Evolutionary conservation across 2,797 vertebrate genomes (phyloP).

Genomic region (Micrastur ruficollis): DNA sequence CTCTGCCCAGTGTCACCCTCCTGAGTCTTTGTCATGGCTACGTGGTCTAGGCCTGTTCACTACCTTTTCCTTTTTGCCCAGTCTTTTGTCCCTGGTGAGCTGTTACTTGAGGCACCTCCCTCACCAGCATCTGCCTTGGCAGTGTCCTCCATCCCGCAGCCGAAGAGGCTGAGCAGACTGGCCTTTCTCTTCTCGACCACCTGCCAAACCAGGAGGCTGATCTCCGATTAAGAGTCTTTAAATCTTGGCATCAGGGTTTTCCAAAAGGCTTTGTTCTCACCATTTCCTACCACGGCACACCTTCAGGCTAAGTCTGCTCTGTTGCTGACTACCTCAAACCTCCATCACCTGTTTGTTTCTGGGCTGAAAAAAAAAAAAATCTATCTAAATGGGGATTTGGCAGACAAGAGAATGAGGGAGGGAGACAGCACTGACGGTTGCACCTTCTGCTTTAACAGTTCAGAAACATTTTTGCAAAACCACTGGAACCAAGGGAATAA

Average conservation of each 20-base stretch:
- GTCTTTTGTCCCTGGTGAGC: background rate
- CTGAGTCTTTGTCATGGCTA: background rate
- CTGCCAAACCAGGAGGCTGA: background rate
- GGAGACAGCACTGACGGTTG: background rate
- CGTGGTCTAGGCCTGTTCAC: background rate
- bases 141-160: background rate
- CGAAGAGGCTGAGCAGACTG: no score
- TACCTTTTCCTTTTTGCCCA: background rate
- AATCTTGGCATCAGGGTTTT: background rate
- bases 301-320: background rate
- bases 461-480: constrained; percentile 28
- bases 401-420: background rate
- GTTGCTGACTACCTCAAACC: background rate
- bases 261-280: background rate
- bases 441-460: constrained; percentile 22
- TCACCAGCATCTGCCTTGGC: background rate
- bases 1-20: background rate
- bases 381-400: background rate
- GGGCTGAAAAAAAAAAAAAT: background rate
- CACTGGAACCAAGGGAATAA: constrained; percentile 32
- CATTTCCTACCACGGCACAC: background rate
- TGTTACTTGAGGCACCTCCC: background rate
- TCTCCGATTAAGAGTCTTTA: background rate
- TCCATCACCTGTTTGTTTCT: background rate
- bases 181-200: background rate